These are phyloP conservation scores for Anoplopoma fimbria DNA, from an alignment of 2,113 vertebrate genomes.

Conservation along the genomic window DNA sequence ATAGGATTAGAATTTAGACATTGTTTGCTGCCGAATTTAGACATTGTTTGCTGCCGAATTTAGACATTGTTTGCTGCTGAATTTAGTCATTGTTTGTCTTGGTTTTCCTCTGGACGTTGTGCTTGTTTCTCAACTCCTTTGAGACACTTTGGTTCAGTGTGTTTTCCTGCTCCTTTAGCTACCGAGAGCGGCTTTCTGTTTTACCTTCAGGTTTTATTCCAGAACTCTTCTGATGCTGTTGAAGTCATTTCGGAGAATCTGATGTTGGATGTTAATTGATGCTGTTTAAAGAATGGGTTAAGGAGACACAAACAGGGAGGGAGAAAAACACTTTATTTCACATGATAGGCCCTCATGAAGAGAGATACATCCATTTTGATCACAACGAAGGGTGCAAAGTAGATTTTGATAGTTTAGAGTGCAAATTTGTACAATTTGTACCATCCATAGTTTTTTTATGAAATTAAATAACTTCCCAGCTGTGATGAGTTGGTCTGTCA, in stretches of 20 bases:
- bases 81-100: slow-evolving; percentile 23
- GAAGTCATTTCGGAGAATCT: neutral
- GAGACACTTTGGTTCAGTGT: neutral
- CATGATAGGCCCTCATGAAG: neutral
- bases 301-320: neutral
- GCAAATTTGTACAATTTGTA: too few species aligned
- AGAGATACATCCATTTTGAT: too few species aligned
- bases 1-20: slow-evolving; percentile 30
- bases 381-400: neutral
- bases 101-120: slow-evolving; percentile 4
- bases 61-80: too few species aligned
- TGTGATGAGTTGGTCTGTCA: too few species aligned
- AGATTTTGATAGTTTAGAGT: neutral
- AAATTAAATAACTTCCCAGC: neutral
- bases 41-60: too few species aligned
- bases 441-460: neutral
- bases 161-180: slow-evolving; percentile 6
- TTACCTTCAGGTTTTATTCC: neutral
- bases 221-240: neutral
- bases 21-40: too few species aligned
- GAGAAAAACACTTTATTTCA: neutral
- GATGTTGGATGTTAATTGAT: neutral
- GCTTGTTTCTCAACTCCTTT: slow-evolving; percentile 1
- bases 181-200: neutral
- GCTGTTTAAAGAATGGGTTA: neutral